These are phyloP conservation scores for Buceros bicornis DNA, from an alignment of 2,797 vertebrate genomes.

Conservation along the genomic window DNA sequence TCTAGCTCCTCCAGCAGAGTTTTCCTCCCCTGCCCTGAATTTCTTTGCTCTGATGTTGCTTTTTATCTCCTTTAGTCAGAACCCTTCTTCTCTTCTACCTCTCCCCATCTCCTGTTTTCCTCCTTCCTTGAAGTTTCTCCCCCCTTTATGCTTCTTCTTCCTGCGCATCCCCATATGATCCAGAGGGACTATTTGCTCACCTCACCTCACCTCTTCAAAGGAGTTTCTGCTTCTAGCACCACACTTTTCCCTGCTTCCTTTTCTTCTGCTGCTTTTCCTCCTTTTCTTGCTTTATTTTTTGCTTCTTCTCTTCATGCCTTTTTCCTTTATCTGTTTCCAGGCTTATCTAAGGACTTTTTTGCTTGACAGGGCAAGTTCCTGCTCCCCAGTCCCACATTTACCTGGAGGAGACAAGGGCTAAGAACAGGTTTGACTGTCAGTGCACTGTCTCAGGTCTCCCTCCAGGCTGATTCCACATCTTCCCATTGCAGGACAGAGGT, in stretches of 20 bases:
- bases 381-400: background rate
- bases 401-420: background rate
- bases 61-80: background rate
- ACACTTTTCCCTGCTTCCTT: background rate
- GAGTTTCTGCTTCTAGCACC: background rate
- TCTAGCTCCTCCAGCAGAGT: background rate
- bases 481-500: background rate
- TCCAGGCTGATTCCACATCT: background rate
- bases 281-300: background rate
- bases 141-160: background rate
- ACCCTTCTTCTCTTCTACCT: background rate
- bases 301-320: background rate
- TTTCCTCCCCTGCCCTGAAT: background rate
- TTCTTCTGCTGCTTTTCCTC: background rate
- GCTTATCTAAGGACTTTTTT: background rate
- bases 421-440: background rate
- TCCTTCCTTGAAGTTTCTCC: background rate
- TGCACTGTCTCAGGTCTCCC: background rate
- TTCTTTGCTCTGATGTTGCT: background rate
- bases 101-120: accelerated
- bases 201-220: background rate
- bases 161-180: accelerated
- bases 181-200: background rate
- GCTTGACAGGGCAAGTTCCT: background rate
- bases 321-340: background rate